Percentiles rank a stretch among this genome's conserved stretches.
Evolutionary conservation across 2,888 invertebrate genomes (phyloP).

Genomic region (Venusia cambrica): DNA sequence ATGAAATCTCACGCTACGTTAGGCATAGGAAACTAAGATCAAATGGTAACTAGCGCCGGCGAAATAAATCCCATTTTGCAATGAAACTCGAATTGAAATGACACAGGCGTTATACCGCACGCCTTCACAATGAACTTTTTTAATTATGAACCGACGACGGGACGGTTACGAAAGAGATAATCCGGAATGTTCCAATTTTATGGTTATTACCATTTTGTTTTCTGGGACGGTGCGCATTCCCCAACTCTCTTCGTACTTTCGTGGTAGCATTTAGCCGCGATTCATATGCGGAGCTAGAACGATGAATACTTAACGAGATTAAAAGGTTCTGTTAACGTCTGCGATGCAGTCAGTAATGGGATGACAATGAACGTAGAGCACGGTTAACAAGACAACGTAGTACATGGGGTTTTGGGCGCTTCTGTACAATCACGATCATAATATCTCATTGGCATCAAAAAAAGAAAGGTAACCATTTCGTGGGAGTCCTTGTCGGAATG

Average conservation of each 20-base stretch:
- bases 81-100: conserved; percentile 8
- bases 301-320: conserved; percentile 11
- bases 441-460: conserved; percentile 19
- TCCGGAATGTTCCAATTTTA: conserved; percentile 33
- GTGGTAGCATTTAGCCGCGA: conserved; percentile 10
- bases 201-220: conserved; percentile 30
- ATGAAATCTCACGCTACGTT: too few relatives aligned
- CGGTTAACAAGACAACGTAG: too few relatives aligned
- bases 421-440: too few relatives aligned
- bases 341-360: conserved; percentile 16
- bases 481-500: conserved; percentile 27
- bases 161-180: conserved; percentile 30
- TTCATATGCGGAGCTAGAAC: conserved; percentile 7
- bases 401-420: too few relatives aligned
- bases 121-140: conserved; percentile 34
- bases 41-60: not conserved
- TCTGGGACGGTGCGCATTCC: conserved; percentile 22
- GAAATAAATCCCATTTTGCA: conserved; percentile 3
- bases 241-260: conserved; percentile 10
- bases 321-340: conserved; percentile 9
- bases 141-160: conserved; percentile 31
- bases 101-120: conserved; percentile 14
- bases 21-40: too few relatives aligned
- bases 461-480: conserved; percentile 22
- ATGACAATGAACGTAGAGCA: too few relatives aligned